Percentiles rank a stretch among this genome's conserved stretches.
Conservation (phyloP, 2,113 vertebrate genomes). For the Hippocampus barbouri region DNA sequence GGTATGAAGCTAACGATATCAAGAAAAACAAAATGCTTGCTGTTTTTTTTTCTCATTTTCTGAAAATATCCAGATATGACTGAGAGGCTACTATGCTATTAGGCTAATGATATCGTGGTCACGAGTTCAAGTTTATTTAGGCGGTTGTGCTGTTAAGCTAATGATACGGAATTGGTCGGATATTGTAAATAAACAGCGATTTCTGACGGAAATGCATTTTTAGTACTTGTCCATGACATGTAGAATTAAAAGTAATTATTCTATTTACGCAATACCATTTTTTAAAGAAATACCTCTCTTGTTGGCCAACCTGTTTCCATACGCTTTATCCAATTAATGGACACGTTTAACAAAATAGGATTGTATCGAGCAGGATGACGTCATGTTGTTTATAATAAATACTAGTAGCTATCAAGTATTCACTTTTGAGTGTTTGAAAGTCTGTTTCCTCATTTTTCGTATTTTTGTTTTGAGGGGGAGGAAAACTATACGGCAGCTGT, state of each 20-base stretch:
- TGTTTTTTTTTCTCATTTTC: not conserved
- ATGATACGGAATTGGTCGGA: not conserved
- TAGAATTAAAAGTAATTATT: not conserved
- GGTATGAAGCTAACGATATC: not conserved
- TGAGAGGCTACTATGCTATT: not conserved
- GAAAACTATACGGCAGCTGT: not conserved
- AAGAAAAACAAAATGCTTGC: not conserved
- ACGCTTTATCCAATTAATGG: not conserved
- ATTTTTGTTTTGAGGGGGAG: not conserved
- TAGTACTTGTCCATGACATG: not conserved
- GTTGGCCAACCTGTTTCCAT: not conserved
- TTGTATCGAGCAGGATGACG: not conserved
- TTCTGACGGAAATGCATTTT: not conserved
- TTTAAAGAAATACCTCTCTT: not conserved
- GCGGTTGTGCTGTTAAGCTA: not conserved
- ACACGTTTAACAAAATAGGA: not conserved
- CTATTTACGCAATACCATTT: not conserved
- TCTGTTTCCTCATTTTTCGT: not conserved
- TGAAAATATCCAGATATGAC: not conserved
- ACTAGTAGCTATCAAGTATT: not conserved
- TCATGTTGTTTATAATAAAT: slow-evolving; percentile 6
- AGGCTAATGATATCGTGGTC: not conserved
- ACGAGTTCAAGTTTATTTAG: not conserved
- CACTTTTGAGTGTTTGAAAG: not conserved
- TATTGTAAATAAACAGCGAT: not conserved